These are phyloP conservation scores for Notothenia rossii DNA, from an alignment of 2,113 vertebrate genomes.

Conservation along the genomic window DNA sequence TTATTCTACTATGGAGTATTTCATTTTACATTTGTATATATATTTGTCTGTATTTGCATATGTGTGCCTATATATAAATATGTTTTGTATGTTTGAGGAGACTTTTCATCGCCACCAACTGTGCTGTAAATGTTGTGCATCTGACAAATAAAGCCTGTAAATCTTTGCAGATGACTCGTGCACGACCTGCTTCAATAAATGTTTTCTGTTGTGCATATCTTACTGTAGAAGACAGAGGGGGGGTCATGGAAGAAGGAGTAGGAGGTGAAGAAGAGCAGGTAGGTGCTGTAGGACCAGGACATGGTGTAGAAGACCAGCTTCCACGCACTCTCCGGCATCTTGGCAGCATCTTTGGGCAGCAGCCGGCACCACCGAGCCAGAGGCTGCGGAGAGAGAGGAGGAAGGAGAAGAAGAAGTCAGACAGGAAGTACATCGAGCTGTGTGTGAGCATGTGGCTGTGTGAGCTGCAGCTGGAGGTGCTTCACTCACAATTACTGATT, in stretches of 20 bases:
- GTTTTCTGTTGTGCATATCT: constrained; percentile 31
- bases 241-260: constrained; percentile 96
- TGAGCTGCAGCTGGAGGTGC: constrained; percentile 3
- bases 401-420: constrained; percentile 23
- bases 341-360: constrained; percentile 91
- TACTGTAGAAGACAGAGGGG: constrained; percentile 92
- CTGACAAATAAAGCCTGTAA: no score
- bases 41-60: no score
- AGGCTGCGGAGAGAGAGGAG: constrained; percentile 83
- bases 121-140: no score
- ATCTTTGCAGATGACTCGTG: no score
- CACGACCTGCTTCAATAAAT: no score
- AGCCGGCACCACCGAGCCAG: constrained; percentile 87
- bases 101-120: no score
- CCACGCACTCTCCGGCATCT: constrained; percentile 98
- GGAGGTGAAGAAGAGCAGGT: constrained; percentile 93
- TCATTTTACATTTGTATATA: no score
- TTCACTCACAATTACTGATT: background rate
- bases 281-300: constrained; percentile 92
- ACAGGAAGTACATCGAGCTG: background rate
- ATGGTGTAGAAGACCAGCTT: constrained; percentile 95
- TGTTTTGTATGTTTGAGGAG: no score
- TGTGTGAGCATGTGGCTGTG: background rate
- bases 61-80: no score
- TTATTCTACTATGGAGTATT: no score